Conservation (phyloP, 2,888 invertebrate species). For the Siphlonurus alternatus region DNA sequence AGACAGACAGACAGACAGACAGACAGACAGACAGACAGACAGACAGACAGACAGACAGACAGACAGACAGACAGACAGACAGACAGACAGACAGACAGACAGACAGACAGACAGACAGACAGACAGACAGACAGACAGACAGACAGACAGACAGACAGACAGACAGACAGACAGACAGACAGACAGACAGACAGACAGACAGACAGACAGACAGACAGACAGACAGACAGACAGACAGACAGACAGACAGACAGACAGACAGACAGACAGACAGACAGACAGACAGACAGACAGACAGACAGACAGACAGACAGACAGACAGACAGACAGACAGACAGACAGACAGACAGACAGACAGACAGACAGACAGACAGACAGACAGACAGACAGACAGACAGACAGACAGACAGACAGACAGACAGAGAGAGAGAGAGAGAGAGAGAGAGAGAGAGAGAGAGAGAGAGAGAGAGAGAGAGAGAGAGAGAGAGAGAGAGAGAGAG, state of each 20-base stretch:
- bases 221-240: background rate
- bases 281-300: background rate
- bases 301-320: background rate
- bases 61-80: too few species aligned
- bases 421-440: constrained; percentile 1
- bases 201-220: too few species aligned
- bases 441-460: background rate
- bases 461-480: constrained; percentile 1
- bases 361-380: background rate
- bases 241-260: background rate
- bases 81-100: too few species aligned
- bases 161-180: too few species aligned
- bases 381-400: background rate
- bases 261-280: background rate
- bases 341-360: background rate
- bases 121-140: too few species aligned
- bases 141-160: too few species aligned
- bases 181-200: too few species aligned
- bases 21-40: too few species aligned
- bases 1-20: too few species aligned
- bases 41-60: too few species aligned
- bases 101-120: too few species aligned
- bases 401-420: background rate
- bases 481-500: background rate
- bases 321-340: background rate